These are phyloP conservation scores for Zeugodacus cucurbitae DNA, from an alignment of 1,140 invertebrate genomes.

Conservation along the genomic window DNA sequence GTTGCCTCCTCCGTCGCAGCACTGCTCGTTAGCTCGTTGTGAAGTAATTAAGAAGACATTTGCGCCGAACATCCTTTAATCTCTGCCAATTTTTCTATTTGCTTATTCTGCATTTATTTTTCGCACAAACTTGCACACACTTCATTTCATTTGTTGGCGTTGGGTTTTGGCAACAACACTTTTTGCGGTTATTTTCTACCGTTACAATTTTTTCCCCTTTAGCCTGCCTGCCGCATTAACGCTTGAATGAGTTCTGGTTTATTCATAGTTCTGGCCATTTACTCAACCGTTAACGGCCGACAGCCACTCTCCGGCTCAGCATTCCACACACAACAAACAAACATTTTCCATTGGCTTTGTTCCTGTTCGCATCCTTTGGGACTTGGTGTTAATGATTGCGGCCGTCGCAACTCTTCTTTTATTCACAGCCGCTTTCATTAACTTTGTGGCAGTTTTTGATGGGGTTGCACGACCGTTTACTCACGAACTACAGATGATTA, in stretches of 20 bases:
- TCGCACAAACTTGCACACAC: background rate
- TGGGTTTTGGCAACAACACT: background rate
- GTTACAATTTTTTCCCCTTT: background rate
- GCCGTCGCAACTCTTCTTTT: background rate
- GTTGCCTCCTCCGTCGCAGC: no score
- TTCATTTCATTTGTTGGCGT: background rate
- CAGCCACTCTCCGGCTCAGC: background rate
- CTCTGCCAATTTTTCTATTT: conserved; percentile 62
- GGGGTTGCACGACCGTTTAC: conserved; percentile 15
- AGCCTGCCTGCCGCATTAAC: conserved; percentile 26
- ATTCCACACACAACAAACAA: no score
- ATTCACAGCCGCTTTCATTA: background rate
- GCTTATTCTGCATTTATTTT: conserved; percentile 13
- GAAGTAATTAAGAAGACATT: conserved; percentile 65
- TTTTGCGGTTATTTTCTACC: background rate
- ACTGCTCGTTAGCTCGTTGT: conserved; percentile 49
- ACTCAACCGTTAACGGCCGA: background rate
- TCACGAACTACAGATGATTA: background rate
- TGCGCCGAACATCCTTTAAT: conserved; percentile 64
- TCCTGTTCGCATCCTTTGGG: conserved; percentile 11
- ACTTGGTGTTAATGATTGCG: conserved; percentile 34
- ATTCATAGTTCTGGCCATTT: conserved; percentile 32
- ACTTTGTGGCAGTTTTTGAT: background rate
- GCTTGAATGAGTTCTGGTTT: conserved; percentile 35
- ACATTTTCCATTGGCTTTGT: background rate